Conservation (phyloP, 2,888 invertebrate genomes). For the Matsumyia berberina region DNA sequence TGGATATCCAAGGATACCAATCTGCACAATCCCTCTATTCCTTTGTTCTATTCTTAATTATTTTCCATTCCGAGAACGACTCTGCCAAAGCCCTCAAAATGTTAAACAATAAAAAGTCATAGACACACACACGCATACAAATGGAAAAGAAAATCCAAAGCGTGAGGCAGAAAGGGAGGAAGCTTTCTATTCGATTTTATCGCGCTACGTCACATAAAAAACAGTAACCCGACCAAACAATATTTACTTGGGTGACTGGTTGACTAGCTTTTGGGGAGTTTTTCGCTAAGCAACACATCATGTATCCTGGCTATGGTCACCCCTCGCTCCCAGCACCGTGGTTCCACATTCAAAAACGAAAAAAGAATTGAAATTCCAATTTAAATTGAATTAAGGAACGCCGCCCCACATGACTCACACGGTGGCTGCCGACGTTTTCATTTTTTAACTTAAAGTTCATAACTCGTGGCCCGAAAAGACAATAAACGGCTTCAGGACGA, state of each 20-base stretch:
- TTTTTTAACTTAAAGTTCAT: conserved; percentile 20
- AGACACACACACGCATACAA: conserved; percentile 14
- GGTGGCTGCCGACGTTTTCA: background rate
- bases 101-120: conserved; percentile 31
- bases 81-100: conserved; percentile 12
- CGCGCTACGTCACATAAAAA: conserved; percentile 2
- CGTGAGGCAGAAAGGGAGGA: conserved; percentile 1
- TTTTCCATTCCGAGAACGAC: conserved; percentile 11
- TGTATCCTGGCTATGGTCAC: background rate
- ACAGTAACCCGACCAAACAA: conserved; percentile 23
- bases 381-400: conserved; percentile 72
- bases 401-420: conserved; percentile 17
- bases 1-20: conserved; percentile 16
- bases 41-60: conserved; percentile 52
- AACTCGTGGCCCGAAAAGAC: conserved; percentile 27
- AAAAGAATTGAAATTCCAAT: conserved; percentile 49
- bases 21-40: background rate
- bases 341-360: conserved; percentile 41
- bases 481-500: conserved; percentile 25
- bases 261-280: conserved; percentile 42
- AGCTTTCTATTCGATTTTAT: conserved; percentile 39
- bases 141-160: conserved; percentile 8
- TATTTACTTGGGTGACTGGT: conserved; percentile 8
- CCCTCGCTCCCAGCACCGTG: background rate
- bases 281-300: conserved; percentile 42